Evolutionary conservation across 2,888 invertebrate genomes (phyloP), one percentile per base, ranked within the genome.

Genomic region (Sycophila texana): DNA sequence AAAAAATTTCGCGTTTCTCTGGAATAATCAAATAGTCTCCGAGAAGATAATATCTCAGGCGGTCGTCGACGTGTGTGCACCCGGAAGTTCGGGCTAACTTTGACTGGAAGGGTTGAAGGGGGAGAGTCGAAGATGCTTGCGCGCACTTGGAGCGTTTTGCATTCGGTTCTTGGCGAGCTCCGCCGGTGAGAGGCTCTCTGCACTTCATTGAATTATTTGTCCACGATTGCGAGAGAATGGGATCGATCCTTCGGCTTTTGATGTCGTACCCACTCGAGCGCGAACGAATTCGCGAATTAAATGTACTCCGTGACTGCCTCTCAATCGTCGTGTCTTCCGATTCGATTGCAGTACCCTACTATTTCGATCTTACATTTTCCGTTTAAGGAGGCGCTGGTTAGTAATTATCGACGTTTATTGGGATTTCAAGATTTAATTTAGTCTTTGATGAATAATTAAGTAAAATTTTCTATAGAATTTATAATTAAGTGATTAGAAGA

Each of bases 171-270:
- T 39, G 39, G 39, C 39, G 39, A 39, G 39, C 10, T 61, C 30
- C 30, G 30, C 12, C 61, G 16, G 16, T 0, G 10, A 1, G 10
- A 10, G 10, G 39, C 7, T 63, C 63, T 63, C 55, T 68, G 7
- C 26, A 12, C 22, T 30, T 68, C 55, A 55, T 68, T 22, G 68
- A 49, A 68, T 68, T 68, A 68, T 55, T 55, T 68, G 55, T 68
- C 26, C 26, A 55, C 66, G 66, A 51, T 51, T 18, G 55, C 55
- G 30, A 3, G 39, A 53, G n/a, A 39, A 63, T 18, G 47, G 39
- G 57, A 49, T 58, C 58, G n/a, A 71, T 49, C 58, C 47, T 16
- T 47, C 22, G 49, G 71, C 26, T 30, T 47, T 49, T 60, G 58
- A 58, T 10, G 39, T 71, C 60, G 26, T 51, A 13, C 51, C 20